Conservation (phyloP, 2,113 vertebrate species). For the Burhinus oedicnemus region DNA sequence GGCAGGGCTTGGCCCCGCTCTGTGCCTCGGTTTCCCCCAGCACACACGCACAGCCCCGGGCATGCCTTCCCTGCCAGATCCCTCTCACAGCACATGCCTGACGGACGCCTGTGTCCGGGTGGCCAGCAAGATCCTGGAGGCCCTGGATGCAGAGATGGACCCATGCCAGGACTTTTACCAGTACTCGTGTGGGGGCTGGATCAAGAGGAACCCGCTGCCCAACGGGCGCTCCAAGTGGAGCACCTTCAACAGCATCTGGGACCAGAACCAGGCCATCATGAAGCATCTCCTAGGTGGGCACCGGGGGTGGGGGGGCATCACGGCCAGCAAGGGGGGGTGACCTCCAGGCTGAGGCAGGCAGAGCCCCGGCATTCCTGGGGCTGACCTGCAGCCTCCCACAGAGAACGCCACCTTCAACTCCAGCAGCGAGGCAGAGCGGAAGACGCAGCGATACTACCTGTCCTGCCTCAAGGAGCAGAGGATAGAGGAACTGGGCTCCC, state of each 20-base stretch:
- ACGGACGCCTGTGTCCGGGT: constrained; percentile 90
- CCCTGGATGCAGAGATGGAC: constrained; percentile 84
- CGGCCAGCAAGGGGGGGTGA: accelerated
- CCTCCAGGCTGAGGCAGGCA: accelerated
- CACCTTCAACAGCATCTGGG: constrained; percentile 98
- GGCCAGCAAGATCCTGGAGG: constrained; percentile 92
- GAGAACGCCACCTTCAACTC: constrained; percentile 95
- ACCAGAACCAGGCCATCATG: constrained; percentile 96
- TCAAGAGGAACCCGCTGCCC: constrained; percentile 92
- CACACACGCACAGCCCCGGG: not conserved
- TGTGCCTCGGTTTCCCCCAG: not conserved
- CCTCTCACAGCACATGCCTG: constrained; percentile 85
- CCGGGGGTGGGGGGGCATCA: no score
- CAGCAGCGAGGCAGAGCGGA: constrained; percentile 93
- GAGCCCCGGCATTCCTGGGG: not conserved
- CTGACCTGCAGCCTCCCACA: constrained; percentile 43
- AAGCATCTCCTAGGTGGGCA: constrained; percentile 92
- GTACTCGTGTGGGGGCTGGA: constrained; percentile 95
- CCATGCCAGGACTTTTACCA: constrained; percentile 98
- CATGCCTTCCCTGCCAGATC: constrained; percentile 72
- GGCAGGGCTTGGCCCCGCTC: not conserved
- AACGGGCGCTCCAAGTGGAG: constrained; percentile 94
- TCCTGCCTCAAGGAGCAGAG: constrained; percentile 92
- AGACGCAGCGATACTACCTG: constrained; percentile 93
- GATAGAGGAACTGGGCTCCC: constrained; percentile 91